Evolutionary conservation across 2,797 vertebrate genomes (phyloP), one percentile per base, ranked within the genome.

Genomic region (Astyanax mexicanus): DNA sequence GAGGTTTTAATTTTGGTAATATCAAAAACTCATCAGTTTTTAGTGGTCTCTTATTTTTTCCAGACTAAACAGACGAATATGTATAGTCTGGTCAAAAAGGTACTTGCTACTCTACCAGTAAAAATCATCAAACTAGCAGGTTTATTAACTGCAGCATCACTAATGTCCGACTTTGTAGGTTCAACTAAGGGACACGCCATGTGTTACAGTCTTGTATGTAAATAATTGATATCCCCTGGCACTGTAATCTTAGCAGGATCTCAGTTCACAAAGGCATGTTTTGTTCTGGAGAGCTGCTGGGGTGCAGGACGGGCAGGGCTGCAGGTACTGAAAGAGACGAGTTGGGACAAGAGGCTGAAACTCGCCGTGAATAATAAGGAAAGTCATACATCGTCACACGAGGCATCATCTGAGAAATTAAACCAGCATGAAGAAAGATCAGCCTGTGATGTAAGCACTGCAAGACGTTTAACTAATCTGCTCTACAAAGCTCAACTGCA

Each of bases 231-330:
- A 67, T 76, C 55, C 27, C 13, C 21, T 11, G 40, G 73, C 40
- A n/a, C 57, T 57, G 47, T 70, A 73, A 68, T 72, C 75, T 35
- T 60, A 32, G 57, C 70, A 62, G 42, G 60, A 62, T 55, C 70
- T 79, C 38, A 65, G 45, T 23, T 79, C 47, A 49, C 60, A 81
- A 71, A 78, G 35, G 19, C 51, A 10, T 69, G 82, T 71, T 67
- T 79, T 83, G 73, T 83, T 83, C 81, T 52, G n/a, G 5, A 19
- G 42, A 79, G 77, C 69, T 68, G 74, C 62, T 67, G 40, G 66
- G 40, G 37, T 66, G 69, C 62, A 42, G 55, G 49, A 58, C 32
- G 72, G 76, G 69, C 54, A 71, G 55, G 69, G 72, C 55, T 60
- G 44, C 73, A 75, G 40, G 17, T 61, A 25, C 19, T 57, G 60